Percentiles rank a stretch among this genome's conserved stretches.
These are phyloP conservation scores for Hozukius guyotensis DNA, from an alignment of 2,797 vertebrate genomes.

Conservation along the genomic window DNA sequence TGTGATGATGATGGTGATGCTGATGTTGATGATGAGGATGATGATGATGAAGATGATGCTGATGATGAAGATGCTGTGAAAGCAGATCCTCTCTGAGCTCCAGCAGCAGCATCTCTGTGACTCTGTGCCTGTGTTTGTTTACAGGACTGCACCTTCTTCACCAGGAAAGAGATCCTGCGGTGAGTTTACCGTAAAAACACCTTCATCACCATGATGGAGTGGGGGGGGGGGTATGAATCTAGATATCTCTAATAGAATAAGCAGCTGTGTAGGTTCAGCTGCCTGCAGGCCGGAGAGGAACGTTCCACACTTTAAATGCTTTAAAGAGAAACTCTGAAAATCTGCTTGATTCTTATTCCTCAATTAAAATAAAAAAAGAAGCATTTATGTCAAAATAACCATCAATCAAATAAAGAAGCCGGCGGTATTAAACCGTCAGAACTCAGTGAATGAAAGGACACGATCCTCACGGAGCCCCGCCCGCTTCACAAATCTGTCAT, in stretches of 20 bases:
- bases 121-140: slow-evolving; percentile 33
- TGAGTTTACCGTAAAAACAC: slow-evolving; percentile 73
- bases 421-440: no score
- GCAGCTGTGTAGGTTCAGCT: not conserved
- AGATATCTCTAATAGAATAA: not conserved
- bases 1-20: not conserved
- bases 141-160: slow-evolving; percentile 94
- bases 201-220: not conserved
- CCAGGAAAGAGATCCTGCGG: slow-evolving; percentile 93
- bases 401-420: not conserved
- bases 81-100: not conserved
- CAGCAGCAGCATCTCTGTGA: not conserved
- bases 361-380: not conserved
- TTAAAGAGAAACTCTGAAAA: not conserved
- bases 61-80: not conserved
- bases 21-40: not conserved
- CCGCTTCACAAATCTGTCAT: not conserved
- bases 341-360: not conserved
- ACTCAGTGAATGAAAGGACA: no score
- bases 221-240: not conserved
- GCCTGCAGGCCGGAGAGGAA: no score
- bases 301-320: not conserved
- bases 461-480: no score
- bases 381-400: not conserved
- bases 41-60: not conserved